Conservation (phyloP, 2,797 vertebrate genomes). For the Amblyopsis hoosieri region DNA sequence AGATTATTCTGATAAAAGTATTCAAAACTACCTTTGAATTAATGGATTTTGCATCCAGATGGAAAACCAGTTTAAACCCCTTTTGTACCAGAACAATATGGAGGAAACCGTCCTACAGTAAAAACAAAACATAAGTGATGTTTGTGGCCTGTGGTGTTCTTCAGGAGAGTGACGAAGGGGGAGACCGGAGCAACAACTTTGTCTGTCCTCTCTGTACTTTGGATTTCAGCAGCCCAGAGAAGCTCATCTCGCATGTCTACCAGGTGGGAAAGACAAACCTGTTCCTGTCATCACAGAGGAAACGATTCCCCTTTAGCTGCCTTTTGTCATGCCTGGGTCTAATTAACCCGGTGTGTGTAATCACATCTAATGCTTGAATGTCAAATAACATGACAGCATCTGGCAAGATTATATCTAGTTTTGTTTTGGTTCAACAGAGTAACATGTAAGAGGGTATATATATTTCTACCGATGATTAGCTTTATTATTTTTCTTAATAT, state of each 20-base stretch:
- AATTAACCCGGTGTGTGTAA: conserved; percentile 16
- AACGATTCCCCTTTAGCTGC: conserved; percentile 20
- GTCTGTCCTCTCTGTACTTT: conserved; percentile 92
- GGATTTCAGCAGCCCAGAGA: conserved; percentile 91
- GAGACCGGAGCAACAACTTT: conserved; percentile 73
- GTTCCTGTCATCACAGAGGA: conserved; percentile 5
- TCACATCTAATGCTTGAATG: conserved; percentile 24
- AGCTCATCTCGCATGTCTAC: conserved; percentile 93
- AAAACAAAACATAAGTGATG: background rate
- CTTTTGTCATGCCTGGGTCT: conserved; percentile 14
- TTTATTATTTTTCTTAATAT: too few species aligned
- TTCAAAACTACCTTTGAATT: too few species aligned
- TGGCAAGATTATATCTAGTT: too few species aligned
- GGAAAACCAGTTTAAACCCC: too few species aligned
- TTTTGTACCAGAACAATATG: too few species aligned
- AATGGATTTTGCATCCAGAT: too few species aligned
- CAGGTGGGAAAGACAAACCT: conserved; percentile 79
- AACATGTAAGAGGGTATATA: too few species aligned
- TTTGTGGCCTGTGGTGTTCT: conserved; percentile 28
- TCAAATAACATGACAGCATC: too few species aligned
- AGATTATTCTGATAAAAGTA: too few species aligned
- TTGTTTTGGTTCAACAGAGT: too few species aligned
- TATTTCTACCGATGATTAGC: too few species aligned
- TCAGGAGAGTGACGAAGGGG: conserved; percentile 78
- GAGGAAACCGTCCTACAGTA: too few species aligned